Evolutionary conservation across 2,113 vertebrate species (phyloP).

Genomic region (Oncorhynchus tshawytscha): DNA sequence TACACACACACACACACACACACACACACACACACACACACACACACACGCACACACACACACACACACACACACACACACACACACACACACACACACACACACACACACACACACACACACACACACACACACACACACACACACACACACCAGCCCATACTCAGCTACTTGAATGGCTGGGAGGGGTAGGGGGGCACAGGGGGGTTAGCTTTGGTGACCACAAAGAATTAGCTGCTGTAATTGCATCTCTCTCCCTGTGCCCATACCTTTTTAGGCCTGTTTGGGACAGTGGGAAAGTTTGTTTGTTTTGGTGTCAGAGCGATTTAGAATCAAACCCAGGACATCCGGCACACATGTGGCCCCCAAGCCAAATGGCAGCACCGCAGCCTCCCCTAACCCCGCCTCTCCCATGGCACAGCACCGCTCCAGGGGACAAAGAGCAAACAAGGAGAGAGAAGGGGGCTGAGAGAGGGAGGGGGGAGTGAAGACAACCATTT

Average conservation of each 20-base stretch:
- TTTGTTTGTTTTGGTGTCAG: slow-evolving; percentile 80
- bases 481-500: not conserved
- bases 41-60: not conserved
- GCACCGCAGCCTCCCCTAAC: slow-evolving; percentile 50
- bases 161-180: slow-evolving; percentile 9
- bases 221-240: slow-evolving; percentile 66
- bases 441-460: slow-evolving; percentile 3
- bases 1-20: not conserved
- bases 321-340: slow-evolving; percentile 73
- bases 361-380: slow-evolving; percentile 64
- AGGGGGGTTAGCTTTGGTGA: slow-evolving; percentile 52
- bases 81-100: slow-evolving; percentile 6
- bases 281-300: slow-evolving; percentile 64
- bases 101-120: slow-evolving; percentile 30
- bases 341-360: slow-evolving; percentile 68
- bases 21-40: not conserved
- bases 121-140: slow-evolving; percentile 29
- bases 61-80: not conserved
- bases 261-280: slow-evolving; percentile 67
- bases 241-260: slow-evolving; percentile 70
- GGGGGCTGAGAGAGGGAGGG: not conserved
- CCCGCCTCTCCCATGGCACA: slow-evolving; percentile 23
- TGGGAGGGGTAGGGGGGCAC: slow-evolving; percentile 27
- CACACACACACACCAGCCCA: not conserved
- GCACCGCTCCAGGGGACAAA: slow-evolving; percentile 8